phyloP scores from a whole-genome alignment of 2,797 vertebrate genomes.

The Okamejei kenojei region DNA sequence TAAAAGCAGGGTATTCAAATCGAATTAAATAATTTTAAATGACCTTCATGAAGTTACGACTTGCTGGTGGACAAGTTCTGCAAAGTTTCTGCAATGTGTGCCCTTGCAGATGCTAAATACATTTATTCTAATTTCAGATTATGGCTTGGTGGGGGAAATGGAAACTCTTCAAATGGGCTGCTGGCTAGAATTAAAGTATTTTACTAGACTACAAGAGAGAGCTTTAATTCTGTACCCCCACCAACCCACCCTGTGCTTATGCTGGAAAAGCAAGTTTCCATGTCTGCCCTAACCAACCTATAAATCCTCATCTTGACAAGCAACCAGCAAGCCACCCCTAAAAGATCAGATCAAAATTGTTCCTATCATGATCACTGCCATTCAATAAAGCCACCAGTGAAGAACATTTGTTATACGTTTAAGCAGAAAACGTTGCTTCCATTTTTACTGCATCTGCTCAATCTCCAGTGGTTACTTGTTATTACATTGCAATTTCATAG shows the following conservation, averaged over 20 bases:
- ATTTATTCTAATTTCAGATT: not conserved
- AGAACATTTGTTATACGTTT: not conserved
- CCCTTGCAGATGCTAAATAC: not conserved
- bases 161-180: not conserved
- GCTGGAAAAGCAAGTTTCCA: not conserved
- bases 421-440: not conserved
- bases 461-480: constrained; percentile 26
- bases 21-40: not conserved
- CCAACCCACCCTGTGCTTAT: not conserved
- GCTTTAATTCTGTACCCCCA: not conserved
- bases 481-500: constrained; percentile 21
- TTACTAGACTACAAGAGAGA: not conserved
- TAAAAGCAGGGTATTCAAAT: not conserved
- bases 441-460: not conserved
- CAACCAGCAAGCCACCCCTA: not conserved
- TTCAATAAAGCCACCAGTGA: not conserved
- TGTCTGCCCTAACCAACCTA: not conserved
- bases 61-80: not conserved
- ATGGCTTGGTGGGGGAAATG: not conserved
- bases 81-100: not conserved
- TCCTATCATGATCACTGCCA: not conserved
- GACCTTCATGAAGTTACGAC: not conserved
- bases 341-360: not conserved
- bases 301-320: not conserved
- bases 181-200: not conserved